A percentile compares a stretch with the other conserved stretches of the same genome.
Conservation (phyloP, 2,797 vertebrate genomes). For the Myotis vivesi region DNA sequence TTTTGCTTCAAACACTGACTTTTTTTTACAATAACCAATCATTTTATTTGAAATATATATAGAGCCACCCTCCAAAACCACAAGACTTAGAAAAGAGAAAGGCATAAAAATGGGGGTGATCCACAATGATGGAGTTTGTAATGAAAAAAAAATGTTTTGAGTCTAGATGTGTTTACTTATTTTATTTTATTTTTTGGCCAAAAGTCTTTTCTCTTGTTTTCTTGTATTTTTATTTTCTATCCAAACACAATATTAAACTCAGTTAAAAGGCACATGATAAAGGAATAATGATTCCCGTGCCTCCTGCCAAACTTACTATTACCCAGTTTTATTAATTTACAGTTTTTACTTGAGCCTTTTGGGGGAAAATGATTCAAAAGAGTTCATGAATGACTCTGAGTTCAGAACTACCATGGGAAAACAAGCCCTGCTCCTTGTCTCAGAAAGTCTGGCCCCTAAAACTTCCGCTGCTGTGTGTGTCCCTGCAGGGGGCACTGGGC, state of each 20-base stretch:
- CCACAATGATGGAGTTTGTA: neutral
- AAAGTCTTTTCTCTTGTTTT: conserved; percentile 26
- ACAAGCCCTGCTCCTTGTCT: neutral
- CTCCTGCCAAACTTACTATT: conserved; percentile 34
- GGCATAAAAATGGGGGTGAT: neutral
- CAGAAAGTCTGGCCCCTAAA: conserved; percentile 4
- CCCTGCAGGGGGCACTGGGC: neutral
- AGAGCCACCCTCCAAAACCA: neutral
- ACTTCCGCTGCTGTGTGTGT: neutral
- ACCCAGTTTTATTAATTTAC: conserved; percentile 56
- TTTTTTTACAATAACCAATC: neutral
- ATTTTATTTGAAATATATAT: conserved; percentile 37
- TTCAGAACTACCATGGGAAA: conserved; percentile 36
- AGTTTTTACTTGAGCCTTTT: conserved; percentile 53
- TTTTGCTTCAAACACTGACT: neutral
- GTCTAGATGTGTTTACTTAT: neutral
- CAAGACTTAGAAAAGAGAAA: neutral
- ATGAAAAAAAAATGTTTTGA: neutral
- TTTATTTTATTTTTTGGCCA: neutral
- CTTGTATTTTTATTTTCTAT: conserved; percentile 51
- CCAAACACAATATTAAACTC: conserved; percentile 62
- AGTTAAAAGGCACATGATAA: conserved; percentile 47
- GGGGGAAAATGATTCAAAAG: conserved; percentile 12
- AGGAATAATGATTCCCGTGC: neutral
- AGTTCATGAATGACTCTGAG: neutral